Conservation (phyloP, 2,113 vertebrate genomes). For the Amblyopsis rosae region DNA sequence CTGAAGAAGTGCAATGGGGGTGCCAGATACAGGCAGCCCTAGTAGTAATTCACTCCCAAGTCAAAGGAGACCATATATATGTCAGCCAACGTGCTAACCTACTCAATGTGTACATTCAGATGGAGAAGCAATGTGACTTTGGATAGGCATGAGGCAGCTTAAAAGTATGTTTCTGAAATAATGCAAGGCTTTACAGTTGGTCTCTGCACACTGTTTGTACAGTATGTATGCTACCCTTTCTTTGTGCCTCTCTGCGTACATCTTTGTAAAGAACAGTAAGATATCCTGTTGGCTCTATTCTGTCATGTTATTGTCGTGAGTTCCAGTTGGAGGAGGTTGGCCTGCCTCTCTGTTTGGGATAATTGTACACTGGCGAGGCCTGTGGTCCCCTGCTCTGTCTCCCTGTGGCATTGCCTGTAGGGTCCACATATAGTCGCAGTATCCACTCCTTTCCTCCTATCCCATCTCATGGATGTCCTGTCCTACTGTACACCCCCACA, state of each 20-base stretch:
- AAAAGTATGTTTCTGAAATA: conserved; percentile 10
- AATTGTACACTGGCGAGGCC: conserved; percentile 79
- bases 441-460: conserved; percentile 65
- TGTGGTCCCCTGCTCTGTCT: conserved; percentile 81
- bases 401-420: conserved; percentile 74
- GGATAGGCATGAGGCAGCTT: conserved; percentile 12
- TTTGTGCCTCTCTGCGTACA: conserved; percentile 31
- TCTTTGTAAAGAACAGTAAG: conserved; percentile 46
- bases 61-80: conserved; percentile 31
- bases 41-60: conserved; percentile 37
- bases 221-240: conserved; percentile 12
- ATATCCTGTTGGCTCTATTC: conserved; percentile 50
- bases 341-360: conserved; percentile 81
- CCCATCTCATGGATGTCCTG: conserved; percentile 64
- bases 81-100: conserved; percentile 28
- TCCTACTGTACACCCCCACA: conserved; percentile 39
- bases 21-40: conserved; percentile 32
- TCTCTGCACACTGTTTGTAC: background rate
- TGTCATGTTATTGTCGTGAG: conserved; percentile 67
- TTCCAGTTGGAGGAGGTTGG: conserved; percentile 73
- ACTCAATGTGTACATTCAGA: conserved; percentile 29
- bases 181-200: background rate
- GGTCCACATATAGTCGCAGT: conserved; percentile 77
- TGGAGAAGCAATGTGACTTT: conserved; percentile 8
- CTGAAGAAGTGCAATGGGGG: conserved; percentile 46